phyloP scores from a whole-genome alignment of 2,888 invertebrate genomes.

The Nomada ferruginata region DNA sequence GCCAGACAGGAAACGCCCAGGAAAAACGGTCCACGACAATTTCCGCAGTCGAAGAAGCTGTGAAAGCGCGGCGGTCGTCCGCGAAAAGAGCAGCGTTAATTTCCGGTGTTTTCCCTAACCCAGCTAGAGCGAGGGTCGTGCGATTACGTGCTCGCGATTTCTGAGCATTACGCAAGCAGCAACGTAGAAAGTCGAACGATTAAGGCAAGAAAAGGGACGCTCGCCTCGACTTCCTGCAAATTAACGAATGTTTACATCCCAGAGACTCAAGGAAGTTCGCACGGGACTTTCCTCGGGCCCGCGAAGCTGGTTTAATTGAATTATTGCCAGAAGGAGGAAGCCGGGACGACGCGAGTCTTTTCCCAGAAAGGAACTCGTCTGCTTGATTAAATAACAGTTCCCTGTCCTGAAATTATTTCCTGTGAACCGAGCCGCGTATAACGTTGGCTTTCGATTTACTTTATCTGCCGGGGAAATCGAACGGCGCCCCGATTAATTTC shows the following conservation, averaged over 20 bases:
- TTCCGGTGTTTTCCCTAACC: slow-evolving; percentile 49
- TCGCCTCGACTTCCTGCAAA: slow-evolving; percentile 48
- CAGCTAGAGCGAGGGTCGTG: slow-evolving; percentile 14
- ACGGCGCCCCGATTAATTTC: background rate
- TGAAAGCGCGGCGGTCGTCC: slow-evolving; percentile 19
- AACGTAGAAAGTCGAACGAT: slow-evolving; percentile 47
- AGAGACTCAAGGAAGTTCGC: slow-evolving; percentile 55
- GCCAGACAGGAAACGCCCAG: background rate
- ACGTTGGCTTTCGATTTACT: slow-evolving; percentile 16
- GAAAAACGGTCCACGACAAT: slow-evolving; percentile 15
- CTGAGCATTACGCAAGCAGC: slow-evolving; percentile 33
- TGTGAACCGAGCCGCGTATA: slow-evolving; percentile 8
- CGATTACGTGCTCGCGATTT: slow-evolving; percentile 47
- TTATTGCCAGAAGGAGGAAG: slow-evolving; percentile 58
- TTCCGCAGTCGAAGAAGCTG: slow-evolving; percentile 19
- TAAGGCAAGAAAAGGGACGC: slow-evolving; percentile 31
- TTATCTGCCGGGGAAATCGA: slow-evolving; percentile 12
- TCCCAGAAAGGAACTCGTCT: slow-evolving; percentile 47
- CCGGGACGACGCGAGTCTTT: slow-evolving; percentile 27
- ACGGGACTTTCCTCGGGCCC: slow-evolving; percentile 54
- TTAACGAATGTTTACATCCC: slow-evolving; percentile 54
- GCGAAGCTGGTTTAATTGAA: slow-evolving; percentile 49
- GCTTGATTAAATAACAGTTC: slow-evolving; percentile 55
- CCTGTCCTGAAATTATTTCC: slow-evolving; percentile 41
- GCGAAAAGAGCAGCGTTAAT: slow-evolving; percentile 23